Evolutionary conservation across 2,113 vertebrate genomes (phyloP).

Genomic region (Aegithalos caudatus): DNA sequence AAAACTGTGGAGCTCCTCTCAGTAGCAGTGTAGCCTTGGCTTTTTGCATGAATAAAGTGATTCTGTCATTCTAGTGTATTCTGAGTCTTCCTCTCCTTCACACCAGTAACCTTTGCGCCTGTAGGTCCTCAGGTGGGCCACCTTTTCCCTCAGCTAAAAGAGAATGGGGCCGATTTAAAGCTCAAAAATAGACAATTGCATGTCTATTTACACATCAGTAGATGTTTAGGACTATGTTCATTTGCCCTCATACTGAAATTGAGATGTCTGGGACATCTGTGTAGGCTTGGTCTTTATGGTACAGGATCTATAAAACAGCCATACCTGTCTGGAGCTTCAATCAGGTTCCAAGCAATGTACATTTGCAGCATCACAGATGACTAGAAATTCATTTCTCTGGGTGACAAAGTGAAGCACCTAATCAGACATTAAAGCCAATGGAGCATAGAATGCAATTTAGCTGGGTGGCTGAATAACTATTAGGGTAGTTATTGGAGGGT

Average conservation of each 20-base stretch:
- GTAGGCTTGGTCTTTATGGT: not conserved
- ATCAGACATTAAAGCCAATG: not conserved
- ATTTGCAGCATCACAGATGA: not conserved
- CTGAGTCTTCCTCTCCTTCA: not conserved
- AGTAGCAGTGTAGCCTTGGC: not conserved
- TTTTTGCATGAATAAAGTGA: not conserved
- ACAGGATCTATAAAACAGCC: not conserved
- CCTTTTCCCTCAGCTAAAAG: not conserved
- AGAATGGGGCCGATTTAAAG: not conserved
- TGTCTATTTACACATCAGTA: not conserved
- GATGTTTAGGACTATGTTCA: not conserved
- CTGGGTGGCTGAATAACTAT: not conserved
- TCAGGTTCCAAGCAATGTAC: not conserved
- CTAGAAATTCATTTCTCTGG: not conserved
- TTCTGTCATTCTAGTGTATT: not conserved
- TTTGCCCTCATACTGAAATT: not conserved
- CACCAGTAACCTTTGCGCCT: not conserved
- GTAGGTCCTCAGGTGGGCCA: not conserved
- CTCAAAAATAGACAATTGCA: not conserved
- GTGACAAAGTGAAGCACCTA: not conserved
- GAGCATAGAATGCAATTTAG: conserved; percentile 9
- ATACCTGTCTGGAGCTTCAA: not conserved
- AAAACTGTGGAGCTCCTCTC: not conserved
- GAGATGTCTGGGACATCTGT: not conserved
- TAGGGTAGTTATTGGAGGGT: not conserved